phyloP scores from a whole-genome alignment of 2,797 vertebrate species.

The Alauda arvensis region DNA sequence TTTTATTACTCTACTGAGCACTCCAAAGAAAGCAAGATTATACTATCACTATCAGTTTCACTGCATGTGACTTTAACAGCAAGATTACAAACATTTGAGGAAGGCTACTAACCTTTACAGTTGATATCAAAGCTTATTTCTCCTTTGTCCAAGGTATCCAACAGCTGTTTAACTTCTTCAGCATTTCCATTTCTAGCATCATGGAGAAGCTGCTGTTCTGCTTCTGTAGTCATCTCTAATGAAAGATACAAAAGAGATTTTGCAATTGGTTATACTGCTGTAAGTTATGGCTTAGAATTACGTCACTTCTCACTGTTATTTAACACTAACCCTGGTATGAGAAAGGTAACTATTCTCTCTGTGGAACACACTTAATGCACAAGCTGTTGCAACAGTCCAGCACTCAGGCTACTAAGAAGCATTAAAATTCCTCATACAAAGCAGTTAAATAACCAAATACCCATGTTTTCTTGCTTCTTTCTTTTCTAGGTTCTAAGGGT shows the following conservation, averaged over 20 bases:
- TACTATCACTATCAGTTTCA: neutral
- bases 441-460: slow-evolving; percentile 1
- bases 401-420: neutral
- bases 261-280: neutral
- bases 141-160: slow-evolving; percentile 75
- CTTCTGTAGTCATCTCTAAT: slow-evolving; percentile 76
- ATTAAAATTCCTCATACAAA: slow-evolving; percentile 36
- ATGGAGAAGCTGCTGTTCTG: slow-evolving; percentile 87
- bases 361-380: neutral
- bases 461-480: neutral
- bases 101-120: slow-evolving; percentile 87
- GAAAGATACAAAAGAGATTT: neutral
- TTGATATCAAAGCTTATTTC: slow-evolving; percentile 83
- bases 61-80: neutral
- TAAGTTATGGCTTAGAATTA: neutral
- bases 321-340: neutral
- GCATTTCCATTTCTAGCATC: slow-evolving; percentile 89
- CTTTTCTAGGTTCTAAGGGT: neutral
- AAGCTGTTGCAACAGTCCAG: neutral
- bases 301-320: neutral
- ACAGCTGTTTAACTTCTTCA: slow-evolving; percentile 79
- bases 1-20: neutral
- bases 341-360: neutral
- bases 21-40: neutral
- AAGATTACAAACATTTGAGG: neutral